Evolutionary conservation across 2,797 vertebrate genomes (phyloP).

Genomic region (Siniperca undulata): DNA sequence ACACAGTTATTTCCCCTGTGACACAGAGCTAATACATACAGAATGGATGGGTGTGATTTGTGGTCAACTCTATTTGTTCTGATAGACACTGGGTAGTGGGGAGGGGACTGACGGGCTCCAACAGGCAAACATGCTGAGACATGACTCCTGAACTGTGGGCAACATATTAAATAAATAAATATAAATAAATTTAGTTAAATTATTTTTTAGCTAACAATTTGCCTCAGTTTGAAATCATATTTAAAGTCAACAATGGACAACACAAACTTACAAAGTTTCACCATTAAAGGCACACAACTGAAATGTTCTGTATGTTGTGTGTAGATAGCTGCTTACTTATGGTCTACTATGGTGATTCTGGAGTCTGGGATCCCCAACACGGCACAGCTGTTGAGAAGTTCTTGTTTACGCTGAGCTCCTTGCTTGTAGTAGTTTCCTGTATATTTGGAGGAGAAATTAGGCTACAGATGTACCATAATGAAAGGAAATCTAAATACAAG

Average conservation of each 20-base stretch:
- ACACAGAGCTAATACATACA: slow-evolving; percentile 66
- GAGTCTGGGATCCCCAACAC: slow-evolving; percentile 91
- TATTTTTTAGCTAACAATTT: not conserved
- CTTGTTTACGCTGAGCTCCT: slow-evolving; percentile 91
- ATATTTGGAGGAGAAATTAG: slow-evolving; percentile 48
- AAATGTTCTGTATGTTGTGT: slow-evolving; percentile 2
- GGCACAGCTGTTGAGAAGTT: slow-evolving; percentile 92
- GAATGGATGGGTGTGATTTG: slow-evolving; percentile 69
- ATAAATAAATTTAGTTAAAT: not conserved
- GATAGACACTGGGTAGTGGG: slow-evolving; percentile 36
- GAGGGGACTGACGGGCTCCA: slow-evolving; percentile 45
- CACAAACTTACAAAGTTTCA: not conserved
- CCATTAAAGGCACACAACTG: slow-evolving; percentile 2
- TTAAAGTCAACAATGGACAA: too few relatives aligned
- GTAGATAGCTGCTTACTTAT: slow-evolving; percentile 87
- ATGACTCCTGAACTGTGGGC: slow-evolving; percentile 5
- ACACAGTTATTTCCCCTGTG: slow-evolving; percentile 62
- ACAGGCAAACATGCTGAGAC: slow-evolving; percentile 39
- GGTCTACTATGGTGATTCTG: slow-evolving; percentile 88
- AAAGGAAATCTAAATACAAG: not conserved
- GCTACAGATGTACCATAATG: not conserved
- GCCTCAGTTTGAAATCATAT: not conserved
- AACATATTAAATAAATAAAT: too few relatives aligned
- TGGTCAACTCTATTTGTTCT: slow-evolving; percentile 65
- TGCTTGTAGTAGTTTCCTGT: slow-evolving; percentile 95